phyloP scores from a whole-genome alignment of 2,888 invertebrate species.

The Pseudeuparius sepicola region DNA sequence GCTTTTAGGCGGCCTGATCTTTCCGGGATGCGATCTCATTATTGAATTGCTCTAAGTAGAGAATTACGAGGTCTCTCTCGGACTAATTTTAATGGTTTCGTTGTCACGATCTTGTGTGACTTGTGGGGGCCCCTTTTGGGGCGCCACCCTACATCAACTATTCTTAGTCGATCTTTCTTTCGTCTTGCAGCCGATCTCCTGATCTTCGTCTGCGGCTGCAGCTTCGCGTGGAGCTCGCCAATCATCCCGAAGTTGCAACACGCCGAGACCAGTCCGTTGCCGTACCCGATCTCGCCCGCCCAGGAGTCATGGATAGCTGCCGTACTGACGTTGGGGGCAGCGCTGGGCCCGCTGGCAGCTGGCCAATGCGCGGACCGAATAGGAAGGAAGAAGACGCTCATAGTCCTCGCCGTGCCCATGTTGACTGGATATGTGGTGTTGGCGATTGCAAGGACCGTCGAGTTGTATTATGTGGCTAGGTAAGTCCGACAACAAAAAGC shows the following conservation, averaged over 20 bases:
- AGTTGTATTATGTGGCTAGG: slow-evolving; percentile 42
- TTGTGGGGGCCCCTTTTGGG: too few species aligned
- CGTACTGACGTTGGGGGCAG: slow-evolving; percentile 25
- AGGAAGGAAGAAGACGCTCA: slow-evolving; percentile 55
- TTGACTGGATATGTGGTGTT: slow-evolving; percentile 37
- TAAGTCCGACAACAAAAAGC: too few species aligned
- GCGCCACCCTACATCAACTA: too few species aligned
- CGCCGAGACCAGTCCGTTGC: slow-evolving; percentile 24
- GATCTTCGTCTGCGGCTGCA: slow-evolving; percentile 19
- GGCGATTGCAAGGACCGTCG: slow-evolving; percentile 22
- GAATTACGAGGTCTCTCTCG: too few species aligned
- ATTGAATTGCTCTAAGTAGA: too few species aligned
- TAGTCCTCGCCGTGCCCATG: slow-evolving; percentile 53
- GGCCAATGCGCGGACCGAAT: slow-evolving; percentile 23
- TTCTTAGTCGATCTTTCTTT: too few species aligned
- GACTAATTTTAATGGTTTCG: too few species aligned
- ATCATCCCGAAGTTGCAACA: slow-evolving; percentile 23
- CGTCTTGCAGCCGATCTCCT: slow-evolving; percentile 22
- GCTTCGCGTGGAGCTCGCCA: slow-evolving; percentile 29
- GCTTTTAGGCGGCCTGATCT: too few species aligned
- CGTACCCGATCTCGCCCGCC: slow-evolving; percentile 18
- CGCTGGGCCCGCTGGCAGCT: slow-evolving; percentile 25
- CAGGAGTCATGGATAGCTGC: slow-evolving; percentile 28
- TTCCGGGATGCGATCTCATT: too few species aligned
- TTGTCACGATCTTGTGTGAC: too few species aligned